Evolutionary conservation across 2,113 vertebrate genomes (phyloP).

Genomic region (Phocoena phocoena): DNA sequence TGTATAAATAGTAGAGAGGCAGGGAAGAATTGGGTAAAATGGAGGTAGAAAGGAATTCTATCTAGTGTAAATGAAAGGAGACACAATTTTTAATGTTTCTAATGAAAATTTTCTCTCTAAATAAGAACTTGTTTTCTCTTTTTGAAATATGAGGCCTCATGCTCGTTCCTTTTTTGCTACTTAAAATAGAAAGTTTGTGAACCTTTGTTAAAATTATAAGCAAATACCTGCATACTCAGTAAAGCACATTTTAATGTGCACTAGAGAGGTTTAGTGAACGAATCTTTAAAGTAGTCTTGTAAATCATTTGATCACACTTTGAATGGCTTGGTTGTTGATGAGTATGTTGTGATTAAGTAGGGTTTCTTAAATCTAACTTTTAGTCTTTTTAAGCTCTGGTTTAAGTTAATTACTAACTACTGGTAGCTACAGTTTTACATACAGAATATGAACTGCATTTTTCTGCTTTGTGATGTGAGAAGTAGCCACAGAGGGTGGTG

Average conservation of each 20-base stretch:
- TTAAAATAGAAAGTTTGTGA: neutral
- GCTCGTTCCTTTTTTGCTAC: neutral
- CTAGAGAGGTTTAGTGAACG: constrained; percentile 20
- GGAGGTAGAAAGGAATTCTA: neutral
- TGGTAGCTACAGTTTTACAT: neutral
- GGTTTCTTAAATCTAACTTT: neutral
- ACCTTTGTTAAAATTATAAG: constrained; percentile 6
- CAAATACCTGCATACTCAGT: neutral
- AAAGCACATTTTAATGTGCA: neutral
- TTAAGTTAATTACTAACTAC: constrained; percentile 17
- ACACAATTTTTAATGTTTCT: neutral
- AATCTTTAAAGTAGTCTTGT: constrained; percentile 24
- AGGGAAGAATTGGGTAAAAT: neutral
- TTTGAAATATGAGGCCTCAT: neutral
- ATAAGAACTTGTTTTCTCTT: neutral
- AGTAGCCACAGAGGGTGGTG: neutral
- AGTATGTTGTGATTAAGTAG: neutral
- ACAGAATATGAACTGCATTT: neutral
- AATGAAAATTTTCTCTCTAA: neutral
- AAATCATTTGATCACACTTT: constrained; percentile 16
- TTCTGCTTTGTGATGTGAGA: neutral
- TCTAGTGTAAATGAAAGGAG: neutral
- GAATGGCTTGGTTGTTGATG: neutral
- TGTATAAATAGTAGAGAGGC: neutral
- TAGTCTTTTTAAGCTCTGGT: neutral